Base-by-base conservation (phyloP, 2,113 vertebrate species). In the Baryphthengus martii region DNA sequence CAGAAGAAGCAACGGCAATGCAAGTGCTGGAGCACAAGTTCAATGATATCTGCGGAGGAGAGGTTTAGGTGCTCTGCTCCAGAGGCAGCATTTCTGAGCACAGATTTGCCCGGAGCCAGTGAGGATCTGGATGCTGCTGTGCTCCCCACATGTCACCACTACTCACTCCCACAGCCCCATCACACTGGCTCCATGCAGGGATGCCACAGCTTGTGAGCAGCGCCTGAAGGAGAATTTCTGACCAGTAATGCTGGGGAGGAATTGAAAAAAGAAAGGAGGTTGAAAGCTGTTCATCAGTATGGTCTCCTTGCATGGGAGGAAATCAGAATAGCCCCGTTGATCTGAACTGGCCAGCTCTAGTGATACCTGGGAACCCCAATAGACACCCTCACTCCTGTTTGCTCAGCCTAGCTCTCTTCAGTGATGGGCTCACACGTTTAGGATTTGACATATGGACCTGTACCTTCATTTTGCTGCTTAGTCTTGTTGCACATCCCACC, bases 101-200 rank as follows among this genome's bases (percentile, higher is more conserved):
- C 3, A 4, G 42, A 13, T 66, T 37, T 56, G 9, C n/a, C 19
- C 4, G 1, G 71, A 71, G 61, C 35, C 10, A 2, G 15, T 1
- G 26, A 31, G 11, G 16, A 25, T 10, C 20, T 37, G 47, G 25
- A 3, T 9, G 21, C 10, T 58, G 35, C 35, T 0, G 0, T 24
- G 13, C 49, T 21, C 31, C 39, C 39, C n/a, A 42, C 5, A 0
- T 4, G 42, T 39, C 76, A 17, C 26, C 15, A 1, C 59, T 44
- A 40, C 52, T 82, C 29, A 10, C 17, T 17, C 49, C 50, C 49
- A n/a, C 52, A 19, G 45, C n/a, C 53, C 61, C 53, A 7, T 6
- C 1, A 14, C n/a, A 28, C 10, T 1, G 0, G n/a, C 50, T 68
- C 59, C 9, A 0, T 11, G 11, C 33, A 29, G 42, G 26, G 65